A percentile compares a stretch with the other conserved stretches of the same genome.
Evolutionary conservation across 1,140 invertebrate species (phyloP).

Genomic region (Episyrphus balteatus): DNA sequence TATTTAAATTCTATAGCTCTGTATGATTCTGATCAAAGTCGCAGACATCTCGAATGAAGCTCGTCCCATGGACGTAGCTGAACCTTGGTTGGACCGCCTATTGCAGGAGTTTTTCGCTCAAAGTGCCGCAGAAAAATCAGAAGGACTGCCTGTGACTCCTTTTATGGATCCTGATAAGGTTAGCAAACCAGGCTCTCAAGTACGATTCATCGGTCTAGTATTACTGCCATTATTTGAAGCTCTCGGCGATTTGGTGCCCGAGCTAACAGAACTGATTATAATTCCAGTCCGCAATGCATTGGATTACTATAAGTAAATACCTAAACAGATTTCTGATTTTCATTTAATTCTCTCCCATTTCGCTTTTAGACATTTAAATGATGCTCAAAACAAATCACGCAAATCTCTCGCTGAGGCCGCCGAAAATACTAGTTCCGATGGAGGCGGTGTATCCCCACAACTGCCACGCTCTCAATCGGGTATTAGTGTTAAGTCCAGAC

Average conservation of each 20-base stretch:
- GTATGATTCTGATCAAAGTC: conserved; percentile 78
- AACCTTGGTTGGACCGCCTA: conserved; percentile 73
- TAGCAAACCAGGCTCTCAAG: conserved; percentile 74
- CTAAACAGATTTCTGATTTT: background rate
- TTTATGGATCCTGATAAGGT: conserved; percentile 88
- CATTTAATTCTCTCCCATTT: background rate
- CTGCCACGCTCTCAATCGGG: conserved; percentile 38
- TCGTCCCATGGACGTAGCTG: conserved; percentile 71
- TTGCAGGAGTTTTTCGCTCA: conserved; percentile 72
- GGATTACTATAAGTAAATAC: conserved; percentile 41
- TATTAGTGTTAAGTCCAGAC: conserved; percentile 34
- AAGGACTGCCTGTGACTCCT: conserved; percentile 73
- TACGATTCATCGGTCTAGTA: conserved; percentile 76
- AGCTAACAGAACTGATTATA: conserved; percentile 47
- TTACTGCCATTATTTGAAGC: conserved; percentile 69
- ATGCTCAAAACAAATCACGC: conserved; percentile 31
- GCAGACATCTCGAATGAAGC: conserved; percentile 83
- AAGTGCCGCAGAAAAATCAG: conserved; percentile 72
- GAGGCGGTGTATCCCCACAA: conserved; percentile 29
- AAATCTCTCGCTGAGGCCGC: conserved; percentile 45
- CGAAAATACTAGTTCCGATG: conserved; percentile 45
- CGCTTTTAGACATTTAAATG: conserved; percentile 24
- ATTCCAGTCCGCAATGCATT: conserved; percentile 47
- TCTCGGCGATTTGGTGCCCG: conserved; percentile 57
- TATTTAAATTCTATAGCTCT: conserved; percentile 53